Percentiles rank a stretch among this genome's conserved stretches.
Conservation (phyloP, 2,888 invertebrate genomes). For the Plemyria rubiginata region DNA sequence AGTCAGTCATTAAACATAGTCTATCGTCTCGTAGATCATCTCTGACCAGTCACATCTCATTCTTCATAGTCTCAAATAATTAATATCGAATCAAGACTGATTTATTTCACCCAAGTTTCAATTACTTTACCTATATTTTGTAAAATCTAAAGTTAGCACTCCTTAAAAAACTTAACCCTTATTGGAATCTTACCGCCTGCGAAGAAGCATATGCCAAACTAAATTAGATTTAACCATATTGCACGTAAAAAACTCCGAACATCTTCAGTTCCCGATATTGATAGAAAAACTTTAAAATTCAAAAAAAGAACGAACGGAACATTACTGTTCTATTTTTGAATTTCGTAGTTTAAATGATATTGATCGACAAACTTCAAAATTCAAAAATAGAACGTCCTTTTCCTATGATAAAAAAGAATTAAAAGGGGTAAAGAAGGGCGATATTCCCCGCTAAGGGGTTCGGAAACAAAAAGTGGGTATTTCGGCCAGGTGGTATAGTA, state of each 20-base stretch:
- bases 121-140: constrained; percentile 25
- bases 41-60: too few species aligned
- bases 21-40: too few species aligned
- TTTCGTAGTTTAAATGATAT: constrained; percentile 7
- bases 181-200: constrained; percentile 81
- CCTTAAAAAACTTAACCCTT: constrained; percentile 64
- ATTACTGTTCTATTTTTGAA: too few species aligned
- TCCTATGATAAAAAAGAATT: constrained; percentile 28
- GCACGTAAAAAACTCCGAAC: constrained; percentile 63
- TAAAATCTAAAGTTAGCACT: constrained; percentile 52
- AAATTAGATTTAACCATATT: constrained; percentile 79
- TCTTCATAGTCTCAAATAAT: too few species aligned
- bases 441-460: constrained; percentile 65
- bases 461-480: constrained; percentile 71
- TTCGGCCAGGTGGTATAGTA: constrained; percentile 76
- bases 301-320: constrained; percentile 47
- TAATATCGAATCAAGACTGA: neutral
- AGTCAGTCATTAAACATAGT: too few species aligned
- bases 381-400: constrained; percentile 51
- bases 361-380: constrained; percentile 46
- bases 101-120: neutral
- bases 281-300: constrained; percentile 49
- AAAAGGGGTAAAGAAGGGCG: constrained; percentile 62
- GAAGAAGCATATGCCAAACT: constrained; percentile 76
- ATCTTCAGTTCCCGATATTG: constrained; percentile 23